A percentile compares a stretch with the other conserved stretches of the same genome.
Evolutionary conservation across 1,140 invertebrate species (phyloP).

Genomic region (Elysia chlorotica): DNA sequence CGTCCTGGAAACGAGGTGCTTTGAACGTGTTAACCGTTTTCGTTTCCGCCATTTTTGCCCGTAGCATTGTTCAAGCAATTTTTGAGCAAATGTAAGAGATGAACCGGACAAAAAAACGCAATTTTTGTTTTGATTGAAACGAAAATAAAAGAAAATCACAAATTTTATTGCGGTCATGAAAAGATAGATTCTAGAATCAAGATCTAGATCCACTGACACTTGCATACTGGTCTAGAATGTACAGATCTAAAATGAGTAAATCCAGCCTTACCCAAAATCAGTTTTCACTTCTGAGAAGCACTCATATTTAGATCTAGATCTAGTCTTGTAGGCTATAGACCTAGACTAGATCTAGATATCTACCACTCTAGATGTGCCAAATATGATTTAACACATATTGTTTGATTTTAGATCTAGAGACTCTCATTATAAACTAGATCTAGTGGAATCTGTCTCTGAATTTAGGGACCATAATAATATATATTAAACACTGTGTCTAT

Average conservation of each 20-base stretch:
- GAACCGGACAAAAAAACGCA: constrained; percentile 14
- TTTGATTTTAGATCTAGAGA: too few relatives aligned
- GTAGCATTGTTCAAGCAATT: constrained; percentile 21
- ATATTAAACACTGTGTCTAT: too few relatives aligned
- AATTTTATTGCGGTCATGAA: background rate
- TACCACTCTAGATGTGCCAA: background rate
- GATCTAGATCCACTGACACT: background rate
- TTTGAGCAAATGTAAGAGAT: constrained; percentile 27
- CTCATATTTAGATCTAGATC: background rate
- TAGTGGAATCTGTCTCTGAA: too few relatives aligned
- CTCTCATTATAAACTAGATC: too few relatives aligned
- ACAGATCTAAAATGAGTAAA: too few relatives aligned
- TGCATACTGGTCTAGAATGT: background rate
- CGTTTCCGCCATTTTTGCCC: constrained; percentile 28
- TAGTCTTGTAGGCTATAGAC: background rate
- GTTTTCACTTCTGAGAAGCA: too few relatives aligned
- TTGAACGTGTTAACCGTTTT: constrained; percentile 2
- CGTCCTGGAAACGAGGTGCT: background rate
- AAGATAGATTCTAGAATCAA: background rate
- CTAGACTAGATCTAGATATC: background rate
- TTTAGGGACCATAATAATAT: too few relatives aligned
- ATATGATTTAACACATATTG: too few relatives aligned
- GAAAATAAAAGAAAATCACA: background rate
- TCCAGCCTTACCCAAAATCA: too few relatives aligned
- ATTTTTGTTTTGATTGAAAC: constrained; percentile 22